Evolutionary conservation across 2,797 vertebrate genomes (phyloP).

Genomic region (Borostomias antarcticus): DNA sequence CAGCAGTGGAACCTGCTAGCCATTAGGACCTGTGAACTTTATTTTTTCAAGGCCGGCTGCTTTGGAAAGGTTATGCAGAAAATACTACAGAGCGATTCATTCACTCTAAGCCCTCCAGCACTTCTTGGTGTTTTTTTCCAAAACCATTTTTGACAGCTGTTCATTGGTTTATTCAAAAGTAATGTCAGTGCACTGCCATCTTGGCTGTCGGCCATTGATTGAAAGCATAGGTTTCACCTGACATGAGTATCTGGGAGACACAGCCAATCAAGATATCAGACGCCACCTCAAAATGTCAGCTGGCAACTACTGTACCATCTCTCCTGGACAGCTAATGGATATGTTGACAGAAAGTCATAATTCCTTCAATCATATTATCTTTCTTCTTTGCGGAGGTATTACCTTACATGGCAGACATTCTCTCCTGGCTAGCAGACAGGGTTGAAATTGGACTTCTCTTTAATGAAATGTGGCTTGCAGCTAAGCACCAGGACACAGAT

Average conservation of each 20-base stretch:
- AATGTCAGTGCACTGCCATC: neutral
- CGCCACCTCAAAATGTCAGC: neutral
- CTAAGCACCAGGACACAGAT: constrained; percentile 30
- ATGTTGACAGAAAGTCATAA: neutral
- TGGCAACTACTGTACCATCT: constrained; percentile 6
- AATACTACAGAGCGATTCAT: constrained; percentile 10
- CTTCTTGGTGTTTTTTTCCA: neutral
- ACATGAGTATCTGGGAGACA: neutral
- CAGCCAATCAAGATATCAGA: constrained; percentile 13
- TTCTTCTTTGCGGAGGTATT: neutral
- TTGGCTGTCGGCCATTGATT: neutral
- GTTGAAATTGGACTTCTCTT: constrained; percentile 28
- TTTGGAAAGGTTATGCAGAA: constrained; percentile 7
- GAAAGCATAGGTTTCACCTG: neutral
- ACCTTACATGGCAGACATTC: constrained; percentile 8
- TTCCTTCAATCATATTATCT: neutral
- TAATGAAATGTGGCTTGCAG: constrained; percentile 47
- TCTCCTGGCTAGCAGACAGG: constrained; percentile 28
- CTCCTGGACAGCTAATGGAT: neutral
- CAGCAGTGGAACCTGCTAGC: neutral
- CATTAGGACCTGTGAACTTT: neutral
- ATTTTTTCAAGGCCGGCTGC: constrained; percentile 5
- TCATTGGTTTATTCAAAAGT: neutral
- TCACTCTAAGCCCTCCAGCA: neutral
- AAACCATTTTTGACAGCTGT: neutral